phyloP scores from a whole-genome alignment of 2,113 vertebrate species.

The Brachypteracias leptosomus region DNA sequence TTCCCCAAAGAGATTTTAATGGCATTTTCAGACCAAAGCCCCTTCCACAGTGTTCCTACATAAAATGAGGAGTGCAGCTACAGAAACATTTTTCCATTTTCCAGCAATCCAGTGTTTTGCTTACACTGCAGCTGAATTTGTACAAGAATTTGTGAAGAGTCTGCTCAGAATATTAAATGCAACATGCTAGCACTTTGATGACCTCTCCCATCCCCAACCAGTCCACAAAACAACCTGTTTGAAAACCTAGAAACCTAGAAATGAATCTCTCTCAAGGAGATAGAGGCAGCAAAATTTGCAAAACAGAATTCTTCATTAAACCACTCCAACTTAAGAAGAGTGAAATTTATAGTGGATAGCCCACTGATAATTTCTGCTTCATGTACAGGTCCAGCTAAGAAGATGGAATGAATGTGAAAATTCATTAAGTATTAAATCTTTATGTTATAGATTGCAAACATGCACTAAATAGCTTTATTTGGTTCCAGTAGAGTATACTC shows the following conservation, averaged over 20 bases:
- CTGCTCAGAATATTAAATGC: not conserved
- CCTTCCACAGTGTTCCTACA: not conserved
- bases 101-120: not conserved
- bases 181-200: not conserved
- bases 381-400: not conserved
- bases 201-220: not conserved
- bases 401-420: not conserved
- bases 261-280: not conserved
- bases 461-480: not conserved
- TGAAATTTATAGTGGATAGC: not conserved
- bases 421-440: not conserved
- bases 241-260: not conserved
- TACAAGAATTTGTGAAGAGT: not conserved
- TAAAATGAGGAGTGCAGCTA: not conserved
- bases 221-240: rapidly evolving
- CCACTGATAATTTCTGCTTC: not conserved
- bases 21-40: not conserved
- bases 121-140: not conserved
- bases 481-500: not conserved
- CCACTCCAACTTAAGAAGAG: not conserved
- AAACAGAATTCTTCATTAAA: not conserved
- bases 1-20: not conserved
- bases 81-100: not conserved
- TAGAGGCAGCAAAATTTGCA: not conserved
- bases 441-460: not conserved